Percentiles rank a stretch among this genome's conserved stretches.
Evolutionary conservation across 2,113 vertebrate species (phyloP).

Genomic region (Ceyx melanurus): DNA sequence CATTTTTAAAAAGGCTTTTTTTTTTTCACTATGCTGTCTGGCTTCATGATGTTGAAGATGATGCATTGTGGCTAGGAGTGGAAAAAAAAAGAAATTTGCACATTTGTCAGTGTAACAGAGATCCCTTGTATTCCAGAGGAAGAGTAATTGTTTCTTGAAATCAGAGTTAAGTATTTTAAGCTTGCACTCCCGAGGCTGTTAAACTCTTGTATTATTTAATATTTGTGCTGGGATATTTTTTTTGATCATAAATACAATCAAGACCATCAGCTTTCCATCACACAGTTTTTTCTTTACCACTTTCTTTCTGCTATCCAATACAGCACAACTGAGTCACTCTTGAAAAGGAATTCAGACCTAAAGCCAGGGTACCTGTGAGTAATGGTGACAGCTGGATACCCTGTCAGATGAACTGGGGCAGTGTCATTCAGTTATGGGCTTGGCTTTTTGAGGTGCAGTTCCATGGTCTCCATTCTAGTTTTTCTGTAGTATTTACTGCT

Average conservation of each 20-base stretch:
- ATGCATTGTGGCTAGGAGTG: neutral
- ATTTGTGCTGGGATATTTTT: neutral
- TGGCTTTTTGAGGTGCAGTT: neutral
- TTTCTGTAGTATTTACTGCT: neutral
- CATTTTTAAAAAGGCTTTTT: neutral
- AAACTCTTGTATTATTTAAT: slow-evolving; percentile 3
- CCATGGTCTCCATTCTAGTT: neutral
- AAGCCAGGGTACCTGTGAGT: neutral
- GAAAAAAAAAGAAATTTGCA: neutral
- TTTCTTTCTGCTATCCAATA: neutral
- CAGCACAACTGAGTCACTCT: neutral
- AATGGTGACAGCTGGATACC: neutral
- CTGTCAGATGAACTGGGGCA: neutral
- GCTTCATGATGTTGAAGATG: neutral
- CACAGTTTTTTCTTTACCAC: neutral
- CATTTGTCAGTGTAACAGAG: neutral
- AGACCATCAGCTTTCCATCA: neutral
- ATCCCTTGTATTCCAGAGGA: neutral
- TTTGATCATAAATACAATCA: slow-evolving; percentile 1
- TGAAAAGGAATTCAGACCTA: neutral
- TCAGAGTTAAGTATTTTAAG: neutral
- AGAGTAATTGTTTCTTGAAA: neutral
- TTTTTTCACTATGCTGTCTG: neutral
- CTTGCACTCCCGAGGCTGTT: neutral
- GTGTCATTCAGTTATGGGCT: neutral